phyloP scores from a whole-genome alignment of 2,888 invertebrate genomes.

The Hypercompe scribonia region DNA sequence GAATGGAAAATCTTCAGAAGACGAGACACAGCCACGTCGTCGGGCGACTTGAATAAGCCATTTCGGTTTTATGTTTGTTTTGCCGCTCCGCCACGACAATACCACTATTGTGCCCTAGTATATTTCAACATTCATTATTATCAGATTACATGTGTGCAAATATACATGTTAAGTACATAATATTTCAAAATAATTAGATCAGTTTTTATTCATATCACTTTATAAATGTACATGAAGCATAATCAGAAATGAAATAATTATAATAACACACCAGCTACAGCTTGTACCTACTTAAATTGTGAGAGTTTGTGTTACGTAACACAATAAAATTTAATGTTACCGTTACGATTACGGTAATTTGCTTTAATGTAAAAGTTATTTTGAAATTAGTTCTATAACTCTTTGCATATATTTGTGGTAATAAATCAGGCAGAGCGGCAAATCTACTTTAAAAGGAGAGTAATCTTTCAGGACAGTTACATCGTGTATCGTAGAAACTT shows the following conservation, averaged over 20 bases:
- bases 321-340: constrained; percentile 1
- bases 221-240: constrained; percentile 6
- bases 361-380: background rate
- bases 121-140: constrained; percentile 73
- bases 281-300: background rate
- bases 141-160: constrained; percentile 65
- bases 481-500: background rate
- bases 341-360: constrained; percentile 1
- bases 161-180: constrained; percentile 28
- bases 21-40: constrained; percentile 33
- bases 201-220: background rate
- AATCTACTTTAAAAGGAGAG: background rate
- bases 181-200: background rate
- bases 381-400: constrained; percentile 1
- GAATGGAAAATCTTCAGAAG: constrained; percentile 45
- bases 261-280: background rate
- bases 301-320: background rate
- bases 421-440: background rate
- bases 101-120: constrained; percentile 71
- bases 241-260: constrained; percentile 1
- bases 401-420: background rate
- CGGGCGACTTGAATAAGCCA: constrained; percentile 63
- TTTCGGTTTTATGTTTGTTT: constrained; percentile 75
- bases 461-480: background rate
- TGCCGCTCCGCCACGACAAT: constrained; percentile 64